These are phyloP conservation scores for Amblyjoppa fuscipennis DNA, from an alignment of 2,888 invertebrate genomes.

Conservation along the genomic window DNA sequence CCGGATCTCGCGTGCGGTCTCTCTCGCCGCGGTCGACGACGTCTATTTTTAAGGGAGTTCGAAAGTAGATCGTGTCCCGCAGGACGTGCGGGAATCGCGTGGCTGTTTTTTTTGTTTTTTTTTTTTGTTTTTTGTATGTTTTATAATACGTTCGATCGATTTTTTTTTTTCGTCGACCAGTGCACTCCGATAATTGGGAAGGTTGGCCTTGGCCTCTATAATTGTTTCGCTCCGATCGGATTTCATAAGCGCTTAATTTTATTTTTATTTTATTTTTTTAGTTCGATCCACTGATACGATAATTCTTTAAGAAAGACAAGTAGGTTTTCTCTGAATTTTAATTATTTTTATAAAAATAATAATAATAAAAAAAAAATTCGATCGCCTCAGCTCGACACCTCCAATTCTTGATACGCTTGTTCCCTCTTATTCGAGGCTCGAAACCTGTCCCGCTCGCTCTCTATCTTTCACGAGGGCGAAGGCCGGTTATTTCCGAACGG, in stretches of 20 bases:
- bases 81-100: constrained; percentile 65
- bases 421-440: constrained; percentile 31
- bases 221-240: not conserved
- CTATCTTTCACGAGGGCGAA: constrained; percentile 73
- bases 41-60: constrained; percentile 71
- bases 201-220: constrained; percentile 9
- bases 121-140: not conserved
- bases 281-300: not conserved
- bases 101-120: constrained; percentile 42
- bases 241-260: not conserved
- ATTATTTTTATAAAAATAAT: no score
- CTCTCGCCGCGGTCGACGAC: constrained; percentile 63
- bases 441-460: constrained; percentile 58
- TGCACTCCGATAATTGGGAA: not conserved
- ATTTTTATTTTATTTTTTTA: not conserved
- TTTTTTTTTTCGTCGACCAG: not conserved
- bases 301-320: not conserved
- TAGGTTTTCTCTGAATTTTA: not conserved
- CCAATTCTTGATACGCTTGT: constrained; percentile 49
- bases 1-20: constrained; percentile 55
- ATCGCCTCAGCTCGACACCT: constrained; percentile 21
- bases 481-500: constrained; percentile 77
- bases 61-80: constrained; percentile 70
- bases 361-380: no score
- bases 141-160: not conserved